phyloP scores from a whole-genome alignment of 2,797 vertebrate genomes.

The Capromys pilorides region DNA sequence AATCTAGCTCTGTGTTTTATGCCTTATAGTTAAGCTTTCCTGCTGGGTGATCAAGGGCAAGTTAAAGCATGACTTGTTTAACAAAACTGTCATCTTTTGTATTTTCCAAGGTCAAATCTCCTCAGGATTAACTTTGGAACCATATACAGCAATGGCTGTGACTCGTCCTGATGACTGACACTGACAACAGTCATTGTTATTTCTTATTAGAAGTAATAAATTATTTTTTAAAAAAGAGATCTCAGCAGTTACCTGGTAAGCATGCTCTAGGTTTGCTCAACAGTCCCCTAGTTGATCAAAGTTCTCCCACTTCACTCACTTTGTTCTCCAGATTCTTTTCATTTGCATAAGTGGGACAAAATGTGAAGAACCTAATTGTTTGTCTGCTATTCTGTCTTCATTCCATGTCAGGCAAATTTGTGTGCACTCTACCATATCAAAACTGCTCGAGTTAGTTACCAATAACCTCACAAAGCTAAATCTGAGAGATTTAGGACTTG shows the following conservation, averaged over 20 bases:
- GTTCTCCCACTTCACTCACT: neutral
- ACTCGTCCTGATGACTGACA: too few species aligned
- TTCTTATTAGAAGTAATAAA: too few species aligned
- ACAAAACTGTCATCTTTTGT: too few species aligned
- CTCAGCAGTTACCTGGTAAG: neutral
- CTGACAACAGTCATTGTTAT: too few species aligned
- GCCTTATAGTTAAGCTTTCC: too few species aligned
- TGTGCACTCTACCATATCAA: neutral
- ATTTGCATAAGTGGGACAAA: neutral
- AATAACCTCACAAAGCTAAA: neutral
- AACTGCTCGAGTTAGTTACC: neutral
- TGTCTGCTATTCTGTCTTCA: constrained; percentile 6
- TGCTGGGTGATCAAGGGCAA: too few species aligned
- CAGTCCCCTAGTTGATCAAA: neutral
- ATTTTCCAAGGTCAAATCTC: too few species aligned
- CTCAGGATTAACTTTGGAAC: too few species aligned
- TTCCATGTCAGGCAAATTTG: neutral
- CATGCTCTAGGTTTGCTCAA: neutral
- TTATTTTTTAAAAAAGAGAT: too few species aligned
- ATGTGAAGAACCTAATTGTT: neutral
- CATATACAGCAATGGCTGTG: too few species aligned
- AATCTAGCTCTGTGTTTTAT: too few species aligned
- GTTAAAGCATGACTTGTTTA: too few species aligned
- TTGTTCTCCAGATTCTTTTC: neutral
- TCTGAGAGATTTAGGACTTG: neutral